These are phyloP conservation scores for Saccopteryx bilineata DNA, from an alignment of 2,113 vertebrate species.

Conservation along the genomic window DNA sequence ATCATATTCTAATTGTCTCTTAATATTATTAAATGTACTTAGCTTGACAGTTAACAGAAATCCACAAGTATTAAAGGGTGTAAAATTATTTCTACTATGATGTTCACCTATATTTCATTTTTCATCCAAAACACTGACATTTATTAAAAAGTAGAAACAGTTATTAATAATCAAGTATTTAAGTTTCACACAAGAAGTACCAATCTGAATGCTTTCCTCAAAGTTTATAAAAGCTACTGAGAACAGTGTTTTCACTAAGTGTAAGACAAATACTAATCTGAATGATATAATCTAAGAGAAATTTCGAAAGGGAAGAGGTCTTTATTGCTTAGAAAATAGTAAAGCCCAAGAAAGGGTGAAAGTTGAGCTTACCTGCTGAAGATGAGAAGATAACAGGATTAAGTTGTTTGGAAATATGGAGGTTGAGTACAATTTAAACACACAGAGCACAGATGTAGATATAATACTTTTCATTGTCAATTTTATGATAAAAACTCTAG, in stretches of 20 bases:
- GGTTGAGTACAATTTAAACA: background rate
- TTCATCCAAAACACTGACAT: background rate
- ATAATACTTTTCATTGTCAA: background rate
- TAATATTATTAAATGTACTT: constrained; percentile 71
- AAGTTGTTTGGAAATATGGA: background rate
- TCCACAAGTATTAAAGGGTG: background rate
- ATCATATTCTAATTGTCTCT: constrained; percentile 68
- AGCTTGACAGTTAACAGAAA: constrained; percentile 35
- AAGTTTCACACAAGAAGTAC: constrained; percentile 2
- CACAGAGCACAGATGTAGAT: background rate
- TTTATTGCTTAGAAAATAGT: background rate
- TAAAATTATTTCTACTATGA: constrained; percentile 28
- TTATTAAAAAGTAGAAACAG: background rate
- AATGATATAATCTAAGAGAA: background rate
- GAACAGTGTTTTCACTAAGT: background rate
- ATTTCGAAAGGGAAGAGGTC: background rate
- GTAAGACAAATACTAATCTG: background rate
- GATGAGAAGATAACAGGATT: background rate
- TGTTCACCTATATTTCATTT: constrained; percentile 47
- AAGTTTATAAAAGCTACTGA: background rate
- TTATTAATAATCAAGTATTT: constrained; percentile 9
- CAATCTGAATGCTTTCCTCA: background rate
- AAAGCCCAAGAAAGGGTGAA: background rate
- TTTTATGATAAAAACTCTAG: background rate
- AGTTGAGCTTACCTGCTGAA: background rate